Evolutionary conservation across 1,140 invertebrate genomes (phyloP).

Genomic region (Rhizoglyphus robini): DNA sequence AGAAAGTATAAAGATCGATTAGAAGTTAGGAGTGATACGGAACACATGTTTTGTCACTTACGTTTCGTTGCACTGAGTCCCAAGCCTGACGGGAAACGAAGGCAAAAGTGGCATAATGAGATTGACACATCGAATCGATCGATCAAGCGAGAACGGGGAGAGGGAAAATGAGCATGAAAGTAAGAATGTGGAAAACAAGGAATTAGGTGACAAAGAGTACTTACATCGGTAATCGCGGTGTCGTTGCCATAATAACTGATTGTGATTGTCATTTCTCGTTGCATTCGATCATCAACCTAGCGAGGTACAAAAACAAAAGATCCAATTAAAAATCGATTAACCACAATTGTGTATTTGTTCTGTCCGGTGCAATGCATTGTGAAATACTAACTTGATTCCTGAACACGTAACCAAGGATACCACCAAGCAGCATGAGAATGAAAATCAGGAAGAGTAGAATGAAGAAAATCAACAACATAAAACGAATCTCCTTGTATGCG

Average conservation of each 20-base stretch:
- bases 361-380: no score
- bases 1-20: conserved; percentile 12
- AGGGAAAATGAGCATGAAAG: no score
- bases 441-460: conserved; percentile 69
- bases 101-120: no score
- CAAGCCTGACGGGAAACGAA: conserved; percentile 2
- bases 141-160: no score
- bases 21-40: not conserved
- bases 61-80: conserved; percentile 25
- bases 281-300: conserved; percentile 32
- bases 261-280: conserved; percentile 59
- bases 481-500: conserved; percentile 71
- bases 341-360: conserved; percentile 23
- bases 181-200: no score
- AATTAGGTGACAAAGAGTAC: no score
- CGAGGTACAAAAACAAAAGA: no score
- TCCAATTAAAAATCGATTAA: not conserved
- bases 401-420: conserved; percentile 75
- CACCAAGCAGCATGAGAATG: conserved; percentile 70
- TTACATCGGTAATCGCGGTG: conserved; percentile 52
- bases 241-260: conserved; percentile 36
- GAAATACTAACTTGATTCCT: conserved; percentile 43
- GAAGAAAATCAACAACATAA: conserved; percentile 75
- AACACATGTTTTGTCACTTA: conserved; percentile 20
- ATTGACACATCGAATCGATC: no score